Conservation (phyloP, 2,888 invertebrate species). For the Ophion costatus region DNA sequence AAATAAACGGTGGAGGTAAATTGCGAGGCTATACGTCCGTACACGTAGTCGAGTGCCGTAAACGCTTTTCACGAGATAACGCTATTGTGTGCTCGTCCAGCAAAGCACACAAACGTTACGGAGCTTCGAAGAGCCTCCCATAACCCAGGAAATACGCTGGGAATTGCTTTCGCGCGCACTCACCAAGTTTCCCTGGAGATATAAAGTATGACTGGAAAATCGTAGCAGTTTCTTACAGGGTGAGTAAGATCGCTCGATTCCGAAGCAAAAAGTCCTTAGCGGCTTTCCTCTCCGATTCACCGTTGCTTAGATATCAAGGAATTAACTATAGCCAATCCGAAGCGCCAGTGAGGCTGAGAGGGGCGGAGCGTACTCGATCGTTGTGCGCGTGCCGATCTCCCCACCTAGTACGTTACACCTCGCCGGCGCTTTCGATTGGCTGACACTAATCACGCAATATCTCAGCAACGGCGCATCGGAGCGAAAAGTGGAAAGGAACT, state of each 20-base stretch:
- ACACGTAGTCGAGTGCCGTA: constrained; percentile 38
- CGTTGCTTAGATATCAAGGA: not conserved
- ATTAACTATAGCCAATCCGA: not conserved
- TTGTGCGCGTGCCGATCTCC: not conserved
- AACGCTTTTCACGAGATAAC: constrained; percentile 65
- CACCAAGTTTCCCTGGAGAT: not conserved
- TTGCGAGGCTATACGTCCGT: constrained; percentile 9
- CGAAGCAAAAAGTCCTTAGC: not conserved
- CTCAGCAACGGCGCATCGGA: not conserved
- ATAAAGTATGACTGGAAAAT: not conserved
- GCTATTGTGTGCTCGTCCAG: constrained; percentile 54
- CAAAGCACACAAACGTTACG: constrained; percentile 46
- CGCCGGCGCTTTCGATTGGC: not conserved
- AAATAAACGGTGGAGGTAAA: constrained; percentile 35
- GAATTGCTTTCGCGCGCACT: constrained; percentile 55
- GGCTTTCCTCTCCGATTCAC: not conserved
- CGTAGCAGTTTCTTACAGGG: not conserved
- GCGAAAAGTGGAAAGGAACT: not conserved
- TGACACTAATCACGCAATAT: not conserved
- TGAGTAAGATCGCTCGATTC: not conserved
- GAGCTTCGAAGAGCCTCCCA: constrained; percentile 48
- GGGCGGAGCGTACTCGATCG: not conserved
- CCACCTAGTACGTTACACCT: not conserved
- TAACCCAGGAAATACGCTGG: constrained; percentile 52
- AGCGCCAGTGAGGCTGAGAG: not conserved